phyloP scores from a whole-genome alignment of 2,113 vertebrate genomes.

The Halcyon malimbica region DNA sequence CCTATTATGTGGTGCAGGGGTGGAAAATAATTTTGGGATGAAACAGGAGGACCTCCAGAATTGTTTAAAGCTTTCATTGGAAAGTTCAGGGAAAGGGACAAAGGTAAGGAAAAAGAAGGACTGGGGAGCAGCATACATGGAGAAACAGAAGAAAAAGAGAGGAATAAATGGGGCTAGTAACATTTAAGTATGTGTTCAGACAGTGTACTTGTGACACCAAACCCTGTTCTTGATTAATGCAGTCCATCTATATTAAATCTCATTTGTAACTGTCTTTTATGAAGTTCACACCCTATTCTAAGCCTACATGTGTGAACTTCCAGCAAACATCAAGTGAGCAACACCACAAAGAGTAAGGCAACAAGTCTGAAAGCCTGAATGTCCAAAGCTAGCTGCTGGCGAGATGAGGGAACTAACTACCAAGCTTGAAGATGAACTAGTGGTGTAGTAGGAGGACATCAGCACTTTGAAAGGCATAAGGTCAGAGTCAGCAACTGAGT shows the following conservation, averaged over 20 bases:
- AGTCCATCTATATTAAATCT: neutral
- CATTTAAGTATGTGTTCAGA: neutral
- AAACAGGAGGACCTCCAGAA: neutral
- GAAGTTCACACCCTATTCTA: neutral
- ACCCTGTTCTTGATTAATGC: neutral
- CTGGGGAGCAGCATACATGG: neutral
- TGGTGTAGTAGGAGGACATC: neutral
- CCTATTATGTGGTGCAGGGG: neutral
- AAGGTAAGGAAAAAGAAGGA: neutral
- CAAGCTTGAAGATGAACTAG: neutral
- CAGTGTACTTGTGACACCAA: neutral
- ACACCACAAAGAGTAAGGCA: neutral
- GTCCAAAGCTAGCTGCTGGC: neutral
- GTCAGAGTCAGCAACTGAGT: neutral
- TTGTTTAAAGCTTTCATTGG: neutral
- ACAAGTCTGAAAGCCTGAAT: neutral
- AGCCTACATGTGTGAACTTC: neutral
- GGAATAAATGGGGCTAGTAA: neutral
- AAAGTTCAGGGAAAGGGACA: neutral
- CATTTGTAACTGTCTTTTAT: neutral
- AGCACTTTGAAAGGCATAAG: neutral
- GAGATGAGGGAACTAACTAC: neutral
- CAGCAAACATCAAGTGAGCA: neutral
- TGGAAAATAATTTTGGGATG: neutral
- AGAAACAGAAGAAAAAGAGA: neutral